Base-by-base conservation (phyloP, 2,888 invertebrate species). In the Pseudanteris insignis region DNA sequence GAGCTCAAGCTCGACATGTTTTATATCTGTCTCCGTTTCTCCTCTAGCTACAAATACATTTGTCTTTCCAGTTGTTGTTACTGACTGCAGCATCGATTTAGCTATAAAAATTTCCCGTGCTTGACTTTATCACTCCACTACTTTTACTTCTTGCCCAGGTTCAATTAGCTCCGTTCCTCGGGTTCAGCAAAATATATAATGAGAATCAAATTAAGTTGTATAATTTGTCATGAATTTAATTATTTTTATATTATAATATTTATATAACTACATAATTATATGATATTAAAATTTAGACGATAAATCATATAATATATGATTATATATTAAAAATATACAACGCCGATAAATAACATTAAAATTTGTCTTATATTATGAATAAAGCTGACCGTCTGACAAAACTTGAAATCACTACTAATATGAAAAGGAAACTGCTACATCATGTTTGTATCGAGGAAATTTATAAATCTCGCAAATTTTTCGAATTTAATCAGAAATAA, bases 101-200 rank as follows among this genome's bases (percentile, higher is more conserved):
- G 63, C 76, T 74, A 78, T 78, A 78, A 78, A 78, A 78, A 78
- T 78, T 76, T 69, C 71, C 70, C 69, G 70, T 69, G 66, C 70
- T 70, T 70, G 70, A 72, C 74, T 76, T 73, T 74, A 76, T 78
- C 74, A 74, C 70, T 74, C 70, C 67, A 37, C 48, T 46, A 70
- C 74, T 72, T 74, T 76, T 77, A 73, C 74, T 76, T 73, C 73
- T 72, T 76, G 74, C 71, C 73, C 71, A 74, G 73, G 73, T 68
- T 66, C 68, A 70, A 65, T 66, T 67, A 66, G 57, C 63, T 66
- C 63, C 64, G 65, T 64, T 63, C 65, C 66, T 29, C 28, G 46
- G 37, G 13, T 38, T 48, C 47, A 30, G 18, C 37, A 10, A 48
- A 48, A 48, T 48, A 30, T 30, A 30, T 21, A 24, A 26, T 26